These are phyloP conservation scores for Phaedon cochleariae DNA, from an alignment of 2,888 invertebrate species.

Conservation along the genomic window DNA sequence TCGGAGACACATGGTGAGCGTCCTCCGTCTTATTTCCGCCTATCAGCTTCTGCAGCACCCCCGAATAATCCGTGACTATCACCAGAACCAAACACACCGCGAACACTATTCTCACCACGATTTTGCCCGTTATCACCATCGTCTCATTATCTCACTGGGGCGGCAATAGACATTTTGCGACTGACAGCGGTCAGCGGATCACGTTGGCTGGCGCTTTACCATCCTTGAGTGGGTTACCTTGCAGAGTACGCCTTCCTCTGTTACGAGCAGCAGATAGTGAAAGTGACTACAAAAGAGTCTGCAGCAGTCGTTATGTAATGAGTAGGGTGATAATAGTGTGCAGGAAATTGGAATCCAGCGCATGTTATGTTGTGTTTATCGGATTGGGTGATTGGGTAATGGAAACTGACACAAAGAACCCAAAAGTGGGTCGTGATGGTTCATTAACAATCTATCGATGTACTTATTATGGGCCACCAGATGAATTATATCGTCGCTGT, in stretches of 20 bases:
- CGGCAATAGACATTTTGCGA: constrained; percentile 36
- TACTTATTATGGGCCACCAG: no score
- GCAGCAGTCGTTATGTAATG: constrained; percentile 26
- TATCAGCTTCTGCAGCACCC: constrained; percentile 62
- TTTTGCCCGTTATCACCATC: constrained; percentile 57
- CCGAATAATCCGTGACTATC: constrained; percentile 66
- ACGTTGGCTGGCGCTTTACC: constrained; percentile 33
- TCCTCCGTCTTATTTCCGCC: constrained; percentile 60
- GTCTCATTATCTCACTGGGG: constrained; percentile 21
- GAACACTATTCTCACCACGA: constrained; percentile 64
- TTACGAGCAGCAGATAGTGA: constrained; percentile 39
- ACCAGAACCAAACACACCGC: constrained; percentile 66
- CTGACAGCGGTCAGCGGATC: constrained; percentile 38
- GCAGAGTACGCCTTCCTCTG: constrained; percentile 45
- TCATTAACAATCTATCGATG: no score
- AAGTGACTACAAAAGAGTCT: constrained; percentile 38
- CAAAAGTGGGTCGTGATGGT: no score
- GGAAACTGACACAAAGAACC: no score
- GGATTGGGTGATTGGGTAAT: no score
- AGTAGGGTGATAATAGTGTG: neutral
- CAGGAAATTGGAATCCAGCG: neutral
- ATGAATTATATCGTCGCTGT: no score
- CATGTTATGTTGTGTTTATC: neutral
- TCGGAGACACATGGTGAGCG: constrained; percentile 50
- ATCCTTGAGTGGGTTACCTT: constrained; percentile 49